phyloP scores from a whole-genome alignment of 2,797 vertebrate genomes.

The Acestrorhynchus altus region DNA sequence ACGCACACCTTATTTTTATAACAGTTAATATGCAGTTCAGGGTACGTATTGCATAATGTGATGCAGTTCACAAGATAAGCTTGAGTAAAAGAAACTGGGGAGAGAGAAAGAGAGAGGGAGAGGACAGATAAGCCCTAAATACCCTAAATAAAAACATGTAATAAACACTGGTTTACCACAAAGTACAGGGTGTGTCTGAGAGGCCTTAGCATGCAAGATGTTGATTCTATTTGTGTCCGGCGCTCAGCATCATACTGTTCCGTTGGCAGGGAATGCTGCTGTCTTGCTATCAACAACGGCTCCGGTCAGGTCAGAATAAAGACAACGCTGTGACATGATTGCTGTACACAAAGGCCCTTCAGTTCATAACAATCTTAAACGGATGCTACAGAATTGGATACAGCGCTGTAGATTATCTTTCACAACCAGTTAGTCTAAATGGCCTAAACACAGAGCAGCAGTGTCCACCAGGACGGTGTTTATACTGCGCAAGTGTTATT shows the following conservation, averaged over 20 bases:
- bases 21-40: background rate
- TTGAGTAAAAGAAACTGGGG: slow-evolving; percentile 36
- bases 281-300: slow-evolving; percentile 55
- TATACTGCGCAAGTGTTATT: background rate
- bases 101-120: slow-evolving; percentile 35
- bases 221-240: slow-evolving; percentile 77
- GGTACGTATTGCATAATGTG: background rate
- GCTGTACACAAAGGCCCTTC: background rate
- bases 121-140: slow-evolving; percentile 64
- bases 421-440: background rate
- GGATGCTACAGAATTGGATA: background rate
- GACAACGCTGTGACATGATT: slow-evolving; percentile 29
- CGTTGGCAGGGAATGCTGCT: slow-evolving; percentile 61
- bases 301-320: slow-evolving; percentile 50
- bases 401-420: background rate
- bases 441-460: background rate
- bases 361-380: background rate
- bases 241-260: slow-evolving; percentile 68
- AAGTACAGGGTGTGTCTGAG: slow-evolving; percentile 82
- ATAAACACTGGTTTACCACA: slow-evolving; percentile 75
- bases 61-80: slow-evolving; percentile 19
- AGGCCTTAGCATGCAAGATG: slow-evolving; percentile 69
- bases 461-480: background rate
- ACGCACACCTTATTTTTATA: background rate
- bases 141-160: slow-evolving; percentile 73